Percentiles rank a stretch among this genome's conserved stretches.
phyloP scores from a whole-genome alignment of 2,888 invertebrate genomes.

The Latrodectus elegans region DNA sequence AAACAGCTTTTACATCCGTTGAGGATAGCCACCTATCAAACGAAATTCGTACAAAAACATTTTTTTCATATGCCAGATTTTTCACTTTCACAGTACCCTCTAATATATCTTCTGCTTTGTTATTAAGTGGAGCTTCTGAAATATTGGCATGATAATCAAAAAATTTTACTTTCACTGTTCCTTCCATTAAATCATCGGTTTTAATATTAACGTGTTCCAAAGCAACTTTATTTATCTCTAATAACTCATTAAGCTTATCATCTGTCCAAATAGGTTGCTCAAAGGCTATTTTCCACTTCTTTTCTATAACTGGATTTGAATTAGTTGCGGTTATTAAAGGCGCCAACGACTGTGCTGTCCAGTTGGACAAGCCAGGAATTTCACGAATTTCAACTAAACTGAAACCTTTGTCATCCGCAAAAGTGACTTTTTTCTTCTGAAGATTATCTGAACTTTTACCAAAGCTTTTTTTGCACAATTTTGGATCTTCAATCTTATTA shows the following conservation, averaged over 20 bases:
- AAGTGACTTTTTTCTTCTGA: slow-evolving; percentile 53
- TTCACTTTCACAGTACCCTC: slow-evolving; percentile 49
- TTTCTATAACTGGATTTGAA: slow-evolving; percentile 1
- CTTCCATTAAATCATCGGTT: slow-evolving; percentile 10
- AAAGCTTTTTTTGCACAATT: not conserved
- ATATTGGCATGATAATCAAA: slow-evolving; percentile 30
- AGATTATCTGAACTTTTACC: not conserved
- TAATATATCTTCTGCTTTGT: slow-evolving; percentile 1
- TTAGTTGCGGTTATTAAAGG: slow-evolving; percentile 7
- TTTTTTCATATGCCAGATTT: slow-evolving; percentile 46
- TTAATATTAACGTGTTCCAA: slow-evolving; percentile 35
- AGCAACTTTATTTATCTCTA: slow-evolving; percentile 24
- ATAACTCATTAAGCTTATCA: not conserved
- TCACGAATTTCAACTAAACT: slow-evolving; percentile 50
- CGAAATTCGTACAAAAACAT: slow-evolving; percentile 52
- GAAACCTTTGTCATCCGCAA: slow-evolving; percentile 59
- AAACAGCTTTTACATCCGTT: slow-evolving; percentile 30
- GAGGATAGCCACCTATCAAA: slow-evolving; percentile 61
- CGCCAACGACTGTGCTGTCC: slow-evolving; percentile 27
- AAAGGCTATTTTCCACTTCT: slow-evolving; percentile 41
- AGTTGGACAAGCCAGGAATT: slow-evolving; percentile 34
- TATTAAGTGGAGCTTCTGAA: not conserved
- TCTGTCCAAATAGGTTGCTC: slow-evolving; percentile 39
- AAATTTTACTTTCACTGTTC: slow-evolving; percentile 45
- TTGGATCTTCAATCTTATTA: not conserved